Percentiles rank a stretch among this genome's conserved stretches.
Conservation (phyloP, 1,140 invertebrate genomes). For the Drosophila grimshawi region DNA sequence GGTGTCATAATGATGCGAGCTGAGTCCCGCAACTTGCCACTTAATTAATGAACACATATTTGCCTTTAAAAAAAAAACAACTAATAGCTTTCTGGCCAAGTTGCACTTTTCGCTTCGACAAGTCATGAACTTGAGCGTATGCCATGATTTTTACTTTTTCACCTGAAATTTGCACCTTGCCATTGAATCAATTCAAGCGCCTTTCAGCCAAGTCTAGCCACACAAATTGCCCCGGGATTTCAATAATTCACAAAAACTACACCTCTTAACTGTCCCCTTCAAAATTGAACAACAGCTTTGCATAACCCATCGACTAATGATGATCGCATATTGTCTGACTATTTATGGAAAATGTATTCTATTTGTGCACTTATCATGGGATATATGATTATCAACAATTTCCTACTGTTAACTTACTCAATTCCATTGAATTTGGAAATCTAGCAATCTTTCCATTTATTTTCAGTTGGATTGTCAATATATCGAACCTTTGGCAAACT, state of each 20-base stretch:
- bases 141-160: constrained; percentile 21
- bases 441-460: too few relatives aligned
- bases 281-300: neutral
- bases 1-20: constrained; percentile 54
- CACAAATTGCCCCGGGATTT: neutral
- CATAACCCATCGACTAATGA: constrained; percentile 8
- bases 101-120: constrained; percentile 55
- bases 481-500: too few relatives aligned
- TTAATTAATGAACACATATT: constrained; percentile 38
- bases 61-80: constrained; percentile 14
- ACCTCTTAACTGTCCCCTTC: neutral
- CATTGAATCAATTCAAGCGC: constrained; percentile 18
- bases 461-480: too few relatives aligned
- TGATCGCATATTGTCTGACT: neutral
- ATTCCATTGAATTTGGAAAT: too few relatives aligned
- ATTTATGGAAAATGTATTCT: neutral
- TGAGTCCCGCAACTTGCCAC: constrained; percentile 10
- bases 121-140: constrained; percentile 62
- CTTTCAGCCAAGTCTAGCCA: neutral
- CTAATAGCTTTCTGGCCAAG: constrained; percentile 62
- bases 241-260: neutral
- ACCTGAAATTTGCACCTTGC: constrained; percentile 24
- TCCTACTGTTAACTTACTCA: neutral
- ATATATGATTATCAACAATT: neutral
- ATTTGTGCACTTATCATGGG: neutral